Evolutionary conservation across 2,113 vertebrate species (phyloP).

Genomic region (Deroptyus accipitrinus): DNA sequence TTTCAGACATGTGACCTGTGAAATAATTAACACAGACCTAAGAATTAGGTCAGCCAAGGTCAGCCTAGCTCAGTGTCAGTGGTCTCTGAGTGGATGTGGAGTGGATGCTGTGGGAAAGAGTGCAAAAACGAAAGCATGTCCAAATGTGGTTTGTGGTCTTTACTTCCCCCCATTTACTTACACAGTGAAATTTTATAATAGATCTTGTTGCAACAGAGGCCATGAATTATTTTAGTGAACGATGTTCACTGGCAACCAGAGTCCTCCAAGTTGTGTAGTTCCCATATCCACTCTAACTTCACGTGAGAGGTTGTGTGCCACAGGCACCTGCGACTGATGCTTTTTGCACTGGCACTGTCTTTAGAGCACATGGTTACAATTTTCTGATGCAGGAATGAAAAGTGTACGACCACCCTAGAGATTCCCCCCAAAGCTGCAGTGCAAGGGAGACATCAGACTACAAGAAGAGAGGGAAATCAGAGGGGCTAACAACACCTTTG

Average conservation of each 20-base stretch:
- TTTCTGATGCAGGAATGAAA: background rate
- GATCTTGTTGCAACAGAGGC: background rate
- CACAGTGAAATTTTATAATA: background rate
- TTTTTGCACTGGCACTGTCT: background rate
- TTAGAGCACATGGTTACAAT: background rate
- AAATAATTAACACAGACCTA: background rate
- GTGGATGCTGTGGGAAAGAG: background rate
- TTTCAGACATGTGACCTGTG: background rate
- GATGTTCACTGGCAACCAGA: background rate
- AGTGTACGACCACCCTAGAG: background rate
- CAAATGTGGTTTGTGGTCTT: background rate
- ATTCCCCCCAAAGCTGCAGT: background rate
- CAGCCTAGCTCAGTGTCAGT: background rate
- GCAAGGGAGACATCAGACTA: background rate
- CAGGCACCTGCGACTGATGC: background rate
- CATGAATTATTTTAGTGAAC: background rate
- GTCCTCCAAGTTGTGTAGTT: background rate
- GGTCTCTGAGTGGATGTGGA: background rate
- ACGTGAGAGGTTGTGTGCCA: background rate
- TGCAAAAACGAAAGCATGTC: background rate
- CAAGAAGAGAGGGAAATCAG: background rate
- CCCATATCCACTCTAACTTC: background rate
- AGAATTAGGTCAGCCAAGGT: background rate
- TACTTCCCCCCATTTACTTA: background rate
- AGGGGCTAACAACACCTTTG: background rate